Evolutionary conservation across 2,113 vertebrate genomes (phyloP).

Genomic region (Mus spicilegus): DNA sequence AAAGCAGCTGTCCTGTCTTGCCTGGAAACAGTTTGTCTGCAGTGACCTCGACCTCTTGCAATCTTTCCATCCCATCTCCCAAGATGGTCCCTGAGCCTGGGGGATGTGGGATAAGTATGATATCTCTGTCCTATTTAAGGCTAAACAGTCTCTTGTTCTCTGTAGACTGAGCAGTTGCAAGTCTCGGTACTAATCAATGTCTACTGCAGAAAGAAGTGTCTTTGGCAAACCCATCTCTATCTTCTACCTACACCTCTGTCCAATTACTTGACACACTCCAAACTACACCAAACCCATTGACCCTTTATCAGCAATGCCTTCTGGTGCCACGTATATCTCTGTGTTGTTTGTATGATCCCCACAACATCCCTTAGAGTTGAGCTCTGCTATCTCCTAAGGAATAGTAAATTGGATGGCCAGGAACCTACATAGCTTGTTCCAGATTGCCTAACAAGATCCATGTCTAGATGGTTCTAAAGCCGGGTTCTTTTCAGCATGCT

Average conservation of each 20-base stretch:
- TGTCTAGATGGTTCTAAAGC: neutral
- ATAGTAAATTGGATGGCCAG: neutral
- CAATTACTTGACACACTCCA: neutral
- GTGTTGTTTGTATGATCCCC: neutral
- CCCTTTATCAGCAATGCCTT: neutral
- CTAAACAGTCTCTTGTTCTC: neutral
- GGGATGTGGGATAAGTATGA: rapidly evolving
- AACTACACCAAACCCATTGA: neutral
- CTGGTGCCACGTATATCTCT: no score
- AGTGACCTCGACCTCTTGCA: neutral
- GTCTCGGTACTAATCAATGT: neutral
- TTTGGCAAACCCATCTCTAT: neutral
- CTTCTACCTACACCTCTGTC: neutral
- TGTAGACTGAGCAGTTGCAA: neutral
- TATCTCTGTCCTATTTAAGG: neutral
- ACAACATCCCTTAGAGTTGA: neutral
- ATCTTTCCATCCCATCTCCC: neutral
- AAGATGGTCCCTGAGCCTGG: neutral
- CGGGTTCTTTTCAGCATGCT: neutral
- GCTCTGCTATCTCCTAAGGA: neutral
- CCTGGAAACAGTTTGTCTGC: neutral
- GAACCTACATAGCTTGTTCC: neutral
- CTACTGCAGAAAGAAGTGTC: neutral
- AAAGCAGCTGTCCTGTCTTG: no score
- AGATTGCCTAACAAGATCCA: neutral